Conservation (phyloP, 2,888 invertebrate species). For the Xylocampa areola region DNA sequence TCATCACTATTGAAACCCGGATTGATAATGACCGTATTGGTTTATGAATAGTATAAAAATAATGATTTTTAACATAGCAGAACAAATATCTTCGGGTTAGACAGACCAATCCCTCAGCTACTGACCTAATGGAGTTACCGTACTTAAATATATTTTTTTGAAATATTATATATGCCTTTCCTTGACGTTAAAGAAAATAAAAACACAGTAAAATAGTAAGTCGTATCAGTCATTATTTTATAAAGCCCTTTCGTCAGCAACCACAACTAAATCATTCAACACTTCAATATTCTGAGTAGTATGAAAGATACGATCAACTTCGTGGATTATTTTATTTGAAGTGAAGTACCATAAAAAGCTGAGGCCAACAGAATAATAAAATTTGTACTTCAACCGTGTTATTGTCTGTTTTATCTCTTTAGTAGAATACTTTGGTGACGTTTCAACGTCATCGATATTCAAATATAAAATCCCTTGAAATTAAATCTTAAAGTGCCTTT, state of each 20-base stretch:
- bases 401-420: conserved; percentile 22
- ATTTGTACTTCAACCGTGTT: conserved; percentile 4
- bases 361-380: conserved; percentile 38
- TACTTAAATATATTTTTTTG: too few species aligned
- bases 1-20: too few species aligned
- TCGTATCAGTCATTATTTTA: not conserved
- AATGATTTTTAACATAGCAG: too few species aligned
- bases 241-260: too few species aligned
- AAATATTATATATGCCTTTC: too few species aligned
- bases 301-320: conserved; percentile 23
- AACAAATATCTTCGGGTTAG: too few species aligned
- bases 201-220: too few species aligned
- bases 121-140: too few species aligned
- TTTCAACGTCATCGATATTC: conserved; percentile 19
- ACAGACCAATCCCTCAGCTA: too few species aligned
- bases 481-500: conserved; percentile 2
- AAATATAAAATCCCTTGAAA: conserved; percentile 23
- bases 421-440: conserved; percentile 11
- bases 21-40: too few species aligned
- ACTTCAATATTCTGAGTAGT: conserved; percentile 17
- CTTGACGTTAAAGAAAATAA: too few species aligned
- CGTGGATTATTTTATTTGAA: conserved; percentile 25
- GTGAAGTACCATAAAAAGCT: conserved; percentile 21
- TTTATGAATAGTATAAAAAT: too few species aligned
- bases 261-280: not conserved